Conservation (phyloP, 2,113 vertebrate genomes). For the Morphnarchus princeps region DNA sequence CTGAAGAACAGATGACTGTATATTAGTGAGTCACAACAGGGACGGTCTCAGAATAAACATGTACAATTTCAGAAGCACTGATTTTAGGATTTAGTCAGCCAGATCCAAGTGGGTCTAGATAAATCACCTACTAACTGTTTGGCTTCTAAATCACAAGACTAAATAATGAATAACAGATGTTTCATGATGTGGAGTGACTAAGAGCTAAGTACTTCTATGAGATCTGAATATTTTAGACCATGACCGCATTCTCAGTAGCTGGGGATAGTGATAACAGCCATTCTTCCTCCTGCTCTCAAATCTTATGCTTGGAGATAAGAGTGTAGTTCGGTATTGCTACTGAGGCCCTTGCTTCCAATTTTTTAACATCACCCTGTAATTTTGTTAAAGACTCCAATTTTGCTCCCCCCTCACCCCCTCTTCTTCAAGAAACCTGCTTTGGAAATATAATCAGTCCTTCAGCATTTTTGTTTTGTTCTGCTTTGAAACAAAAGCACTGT, state of each 20-base stretch:
- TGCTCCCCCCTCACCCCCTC: background rate
- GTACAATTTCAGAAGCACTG: background rate
- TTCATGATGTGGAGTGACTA: background rate
- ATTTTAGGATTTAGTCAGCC: background rate
- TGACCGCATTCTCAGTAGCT: background rate
- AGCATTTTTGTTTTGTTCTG: background rate
- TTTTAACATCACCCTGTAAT: background rate
- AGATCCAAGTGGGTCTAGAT: background rate
- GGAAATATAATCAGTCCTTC: background rate
- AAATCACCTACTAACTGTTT: background rate
- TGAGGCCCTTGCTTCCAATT: background rate
- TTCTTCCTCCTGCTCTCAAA: background rate
- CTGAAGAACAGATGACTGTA: background rate
- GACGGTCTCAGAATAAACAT: background rate
- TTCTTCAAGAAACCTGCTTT: background rate
- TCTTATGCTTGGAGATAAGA: background rate
- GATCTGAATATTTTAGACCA: conserved; percentile 2
- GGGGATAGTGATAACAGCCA: background rate
- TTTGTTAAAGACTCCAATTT: background rate
- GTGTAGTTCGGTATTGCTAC: background rate
- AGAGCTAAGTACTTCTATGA: background rate
- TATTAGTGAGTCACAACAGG: background rate
- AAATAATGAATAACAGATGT: conserved; percentile 5
- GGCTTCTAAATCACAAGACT: background rate
- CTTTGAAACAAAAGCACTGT: background rate